Evolutionary conservation across 2,797 vertebrate genomes (phyloP).

Genomic region (Poecilia wingei): DNA sequence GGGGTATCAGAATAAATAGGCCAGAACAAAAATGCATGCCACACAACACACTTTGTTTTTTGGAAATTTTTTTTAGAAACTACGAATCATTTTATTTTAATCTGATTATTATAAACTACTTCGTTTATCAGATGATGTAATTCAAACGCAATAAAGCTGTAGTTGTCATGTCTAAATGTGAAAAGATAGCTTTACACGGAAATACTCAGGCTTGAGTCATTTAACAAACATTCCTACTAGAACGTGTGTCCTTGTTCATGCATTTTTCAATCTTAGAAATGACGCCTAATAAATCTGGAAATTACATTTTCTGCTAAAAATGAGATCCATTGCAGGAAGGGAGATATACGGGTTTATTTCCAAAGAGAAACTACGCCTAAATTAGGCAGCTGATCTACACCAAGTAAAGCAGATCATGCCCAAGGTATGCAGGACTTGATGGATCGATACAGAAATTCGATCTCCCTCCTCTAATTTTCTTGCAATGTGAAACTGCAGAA

Average conservation of each 20-base stretch:
- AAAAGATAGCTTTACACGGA: neutral
- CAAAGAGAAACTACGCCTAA: slow-evolving; percentile 34
- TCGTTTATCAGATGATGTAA: neutral
- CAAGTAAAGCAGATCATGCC: slow-evolving; percentile 47
- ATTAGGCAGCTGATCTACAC: slow-evolving; percentile 49
- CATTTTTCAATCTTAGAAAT: slow-evolving; percentile 29
- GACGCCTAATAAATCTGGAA: slow-evolving; percentile 32
- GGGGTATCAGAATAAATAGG: too few species aligned
- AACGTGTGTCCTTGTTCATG: slow-evolving; percentile 2
- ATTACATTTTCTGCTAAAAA: slow-evolving; percentile 7
- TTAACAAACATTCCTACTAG: neutral
- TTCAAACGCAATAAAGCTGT: neutral
- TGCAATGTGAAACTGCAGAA: slow-evolving; percentile 43
- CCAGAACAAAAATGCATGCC: too few species aligned
- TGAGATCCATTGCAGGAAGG: slow-evolving; percentile 23
- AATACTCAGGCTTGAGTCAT: neutral
- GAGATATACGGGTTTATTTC: slow-evolving; percentile 42
- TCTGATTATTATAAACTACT: neutral
- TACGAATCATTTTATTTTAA: neutral
- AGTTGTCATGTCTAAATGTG: neutral
- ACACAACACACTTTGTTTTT: too few species aligned
- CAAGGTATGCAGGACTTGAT: slow-evolving; percentile 40
- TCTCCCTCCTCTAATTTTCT: slow-evolving; percentile 56
- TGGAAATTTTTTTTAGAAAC: too few species aligned
- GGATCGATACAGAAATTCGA: slow-evolving; percentile 59